A percentile compares a stretch with the other conserved stretches of the same genome.
phyloP scores from a whole-genome alignment of 2,113 vertebrate species.

The Columba janthina region DNA sequence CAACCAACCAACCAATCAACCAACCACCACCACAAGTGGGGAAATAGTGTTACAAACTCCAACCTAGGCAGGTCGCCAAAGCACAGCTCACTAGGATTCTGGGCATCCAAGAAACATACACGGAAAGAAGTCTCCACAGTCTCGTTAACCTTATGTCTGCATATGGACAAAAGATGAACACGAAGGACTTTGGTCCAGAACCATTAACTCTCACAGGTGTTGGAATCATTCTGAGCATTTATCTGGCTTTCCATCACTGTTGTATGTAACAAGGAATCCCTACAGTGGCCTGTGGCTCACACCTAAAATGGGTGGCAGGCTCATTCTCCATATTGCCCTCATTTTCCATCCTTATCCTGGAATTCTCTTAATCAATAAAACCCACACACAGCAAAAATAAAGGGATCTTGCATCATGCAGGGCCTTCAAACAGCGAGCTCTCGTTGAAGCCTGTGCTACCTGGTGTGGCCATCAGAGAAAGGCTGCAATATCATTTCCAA shows the following conservation, averaged over 20 bases:
- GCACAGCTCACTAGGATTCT: neutral
- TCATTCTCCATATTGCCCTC: neutral
- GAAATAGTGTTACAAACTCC: neutral
- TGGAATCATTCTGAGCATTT: neutral
- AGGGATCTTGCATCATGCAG: neutral
- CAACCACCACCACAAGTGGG: too few species aligned
- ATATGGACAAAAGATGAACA: neutral
- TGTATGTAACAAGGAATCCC: neutral
- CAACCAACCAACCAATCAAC: too few species aligned
- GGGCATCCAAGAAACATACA: neutral
- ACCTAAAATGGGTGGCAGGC: neutral
- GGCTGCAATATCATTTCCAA: neutral
- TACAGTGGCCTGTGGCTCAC: neutral
- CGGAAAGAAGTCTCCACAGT: neutral
- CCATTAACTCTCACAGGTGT: accelerated
- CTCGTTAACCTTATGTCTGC: neutral
- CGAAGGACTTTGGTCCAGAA: neutral
- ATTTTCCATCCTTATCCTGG: neutral
- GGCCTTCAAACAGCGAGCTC: neutral
- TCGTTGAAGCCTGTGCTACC: accelerated
- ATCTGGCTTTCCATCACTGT: neutral
- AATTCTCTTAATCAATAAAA: neutral
- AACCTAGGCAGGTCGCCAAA: neutral
- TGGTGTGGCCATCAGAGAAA: neutral
- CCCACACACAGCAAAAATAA: accelerated